A percentile compares a stretch with the other conserved stretches of the same genome.
These are phyloP conservation scores for Irena cyanogastra DNA, from an alignment of 2,113 vertebrate species.

Conservation along the genomic window DNA sequence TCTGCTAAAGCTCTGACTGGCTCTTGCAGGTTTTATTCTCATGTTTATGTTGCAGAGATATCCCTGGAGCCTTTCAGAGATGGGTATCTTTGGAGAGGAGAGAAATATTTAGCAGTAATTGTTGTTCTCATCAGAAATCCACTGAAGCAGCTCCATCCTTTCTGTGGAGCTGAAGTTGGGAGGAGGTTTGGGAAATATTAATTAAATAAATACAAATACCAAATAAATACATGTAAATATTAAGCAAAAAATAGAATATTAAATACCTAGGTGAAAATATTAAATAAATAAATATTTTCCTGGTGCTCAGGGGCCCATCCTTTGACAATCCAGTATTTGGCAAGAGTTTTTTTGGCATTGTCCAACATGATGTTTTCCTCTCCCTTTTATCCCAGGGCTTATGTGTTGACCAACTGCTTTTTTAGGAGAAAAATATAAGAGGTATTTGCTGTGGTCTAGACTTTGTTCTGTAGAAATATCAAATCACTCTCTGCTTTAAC, in stretches of 20 bases:
- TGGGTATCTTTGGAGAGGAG: constrained; percentile 9
- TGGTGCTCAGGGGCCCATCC: background rate
- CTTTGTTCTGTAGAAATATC: background rate
- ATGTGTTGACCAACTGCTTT: background rate
- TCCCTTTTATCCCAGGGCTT: background rate
- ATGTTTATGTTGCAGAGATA: constrained; percentile 42
- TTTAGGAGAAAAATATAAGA: background rate
- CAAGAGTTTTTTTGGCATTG: background rate
- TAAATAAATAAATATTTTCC: background rate
- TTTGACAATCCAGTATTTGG: background rate
- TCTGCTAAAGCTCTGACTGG: constrained; percentile 38
- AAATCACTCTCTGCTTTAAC: background rate
- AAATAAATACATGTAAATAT: background rate
- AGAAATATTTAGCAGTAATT: constrained; percentile 22
- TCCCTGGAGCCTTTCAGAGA: constrained; percentile 46
- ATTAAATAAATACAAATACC: background rate
- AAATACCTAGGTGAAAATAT: background rate
- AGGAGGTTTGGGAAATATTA: background rate
- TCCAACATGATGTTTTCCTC: accelerated
- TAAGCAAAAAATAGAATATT: background rate
- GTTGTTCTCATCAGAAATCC: constrained; percentile 10
- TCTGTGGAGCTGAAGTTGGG: background rate
- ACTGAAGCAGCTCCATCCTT: background rate
- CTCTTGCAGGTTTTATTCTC: constrained; percentile 51
- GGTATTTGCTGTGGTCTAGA: background rate